Conservation (phyloP, 92 coral and sea anemone species). For the Porites evermanni region DNA sequence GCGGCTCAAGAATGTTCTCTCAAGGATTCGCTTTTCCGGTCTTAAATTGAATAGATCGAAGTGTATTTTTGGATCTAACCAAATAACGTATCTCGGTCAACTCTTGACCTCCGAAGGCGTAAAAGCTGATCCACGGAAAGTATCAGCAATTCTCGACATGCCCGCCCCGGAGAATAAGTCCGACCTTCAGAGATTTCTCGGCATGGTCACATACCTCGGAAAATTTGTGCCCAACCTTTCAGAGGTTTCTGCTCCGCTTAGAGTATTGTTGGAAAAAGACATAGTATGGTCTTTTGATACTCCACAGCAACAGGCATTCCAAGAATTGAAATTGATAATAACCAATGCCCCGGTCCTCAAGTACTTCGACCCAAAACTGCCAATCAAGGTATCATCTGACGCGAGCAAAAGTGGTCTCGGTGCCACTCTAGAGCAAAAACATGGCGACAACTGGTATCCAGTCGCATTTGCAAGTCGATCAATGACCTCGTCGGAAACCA, state of each 20-base stretch:
- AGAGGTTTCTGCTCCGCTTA: too few relatives aligned
- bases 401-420: constrained; percentile 25
- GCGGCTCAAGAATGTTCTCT: constrained; percentile 26
- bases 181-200: constrained; percentile 26
- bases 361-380: constrained; percentile 3
- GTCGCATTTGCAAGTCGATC: constrained; percentile 43
- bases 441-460: constrained; percentile 32
- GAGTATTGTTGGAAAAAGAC: constrained; percentile 3
- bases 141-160: constrained; percentile 35
- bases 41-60: constrained; percentile 35
- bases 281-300: neutral
- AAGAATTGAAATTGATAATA: neutral
- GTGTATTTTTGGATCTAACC: constrained; percentile 35
- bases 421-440: constrained; percentile 25
- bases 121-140: constrained; percentile 34
- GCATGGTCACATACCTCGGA: constrained; percentile 6
- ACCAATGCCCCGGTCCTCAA: constrained; percentile 10
- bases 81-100: constrained; percentile 49
- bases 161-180: constrained; percentile 11
- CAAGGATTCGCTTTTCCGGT: constrained; percentile 25
- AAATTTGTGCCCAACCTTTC: too few relatives aligned
- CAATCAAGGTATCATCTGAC: constrained; percentile 35
- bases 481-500: constrained; percentile 44
- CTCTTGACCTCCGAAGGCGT: constrained; percentile 43
- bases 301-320: neutral